phyloP scores from a whole-genome alignment of 2,113 vertebrate species.

The Stigmatopora nigra region DNA sequence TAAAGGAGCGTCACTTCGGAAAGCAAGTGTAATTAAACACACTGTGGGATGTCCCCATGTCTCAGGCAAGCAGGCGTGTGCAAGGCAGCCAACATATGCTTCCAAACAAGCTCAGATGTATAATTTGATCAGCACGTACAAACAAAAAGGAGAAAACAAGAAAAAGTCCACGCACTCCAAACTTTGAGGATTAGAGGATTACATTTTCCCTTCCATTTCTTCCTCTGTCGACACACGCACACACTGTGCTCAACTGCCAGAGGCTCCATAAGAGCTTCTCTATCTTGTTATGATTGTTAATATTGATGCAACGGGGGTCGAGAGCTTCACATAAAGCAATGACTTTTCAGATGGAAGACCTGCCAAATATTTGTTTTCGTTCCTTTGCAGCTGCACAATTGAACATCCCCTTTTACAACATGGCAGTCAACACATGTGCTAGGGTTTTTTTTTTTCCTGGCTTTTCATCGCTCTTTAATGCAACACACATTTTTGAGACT shows the following conservation, averaged over 20 bases:
- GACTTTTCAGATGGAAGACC: slow-evolving; percentile 8
- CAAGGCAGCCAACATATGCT: background rate
- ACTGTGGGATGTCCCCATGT: slow-evolving; percentile 5
- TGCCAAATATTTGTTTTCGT: slow-evolving; percentile 11
- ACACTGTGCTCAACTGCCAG: slow-evolving; percentile 31
- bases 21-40: slow-evolving; percentile 53
- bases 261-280: slow-evolving; percentile 29
- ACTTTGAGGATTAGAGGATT: slow-evolving; percentile 18
- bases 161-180: background rate
- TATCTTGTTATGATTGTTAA: slow-evolving; percentile 33
- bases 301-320: slow-evolving; percentile 26
- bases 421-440: background rate
- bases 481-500: background rate
- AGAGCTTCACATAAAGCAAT: slow-evolving; percentile 10
- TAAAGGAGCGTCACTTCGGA: slow-evolving; percentile 23
- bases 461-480: slow-evolving; percentile 11
- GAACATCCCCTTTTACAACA: slow-evolving; percentile 2
- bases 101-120: slow-evolving; percentile 4
- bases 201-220: slow-evolving; percentile 9
- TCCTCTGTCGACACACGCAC: slow-evolving; percentile 2
- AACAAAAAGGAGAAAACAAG: background rate
- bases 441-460: background rate
- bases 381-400: slow-evolving; percentile 2
- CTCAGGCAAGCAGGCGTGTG: background rate
- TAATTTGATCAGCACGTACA: slow-evolving; percentile 8